Base-by-base conservation (phyloP, 2,113 vertebrate genomes). In the Sciurus niger region DNA sequence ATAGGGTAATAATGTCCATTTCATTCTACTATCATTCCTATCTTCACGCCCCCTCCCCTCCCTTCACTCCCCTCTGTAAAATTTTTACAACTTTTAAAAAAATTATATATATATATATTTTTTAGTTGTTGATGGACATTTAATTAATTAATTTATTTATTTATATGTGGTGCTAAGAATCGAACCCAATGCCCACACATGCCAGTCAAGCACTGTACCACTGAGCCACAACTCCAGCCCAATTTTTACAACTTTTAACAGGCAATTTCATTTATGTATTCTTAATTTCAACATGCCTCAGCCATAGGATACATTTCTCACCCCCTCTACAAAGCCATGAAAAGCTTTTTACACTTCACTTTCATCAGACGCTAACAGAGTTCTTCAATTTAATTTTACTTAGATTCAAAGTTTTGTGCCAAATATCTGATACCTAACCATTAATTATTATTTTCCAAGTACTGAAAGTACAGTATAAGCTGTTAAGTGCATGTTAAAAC, bases 361-460 rank as follows among this genome's bases (percentile, higher is more conserved):
- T 96, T 96, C 90, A 96, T 89, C 93, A 74, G 24, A 95, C 24
- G 82, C 85, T 90, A 92, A 94, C 96, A 98, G 60, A 96, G 53
- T 80, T 96, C 88, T 95, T 90, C 94, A 90, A 96, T 88, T 96
- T 97, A 96, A 97, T 97, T 89, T 95, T 73, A 82, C 82, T 94
- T 89, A 91, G 78, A 94, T 77, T 94, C 80, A 51, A 67, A 53
- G 32, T 95, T 96, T 96, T 95, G 72, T 96, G 95, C 95, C 94
- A 96, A 94, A 83, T 20, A 84, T 22, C 53, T 67, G 92, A 89
- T 84, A 78, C 60, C 67, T 74, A 96, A 77, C 60, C 82, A 94
- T 96, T 97, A 96, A 92, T 97, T 95, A 96, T 90, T 89, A 93
- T 95, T 96, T 95, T 90, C 82, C 90, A 96, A 94, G 40, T 93